Base-by-base conservation (phyloP, 2,797 vertebrate genomes). In the Enteromius radiatus region DNA sequence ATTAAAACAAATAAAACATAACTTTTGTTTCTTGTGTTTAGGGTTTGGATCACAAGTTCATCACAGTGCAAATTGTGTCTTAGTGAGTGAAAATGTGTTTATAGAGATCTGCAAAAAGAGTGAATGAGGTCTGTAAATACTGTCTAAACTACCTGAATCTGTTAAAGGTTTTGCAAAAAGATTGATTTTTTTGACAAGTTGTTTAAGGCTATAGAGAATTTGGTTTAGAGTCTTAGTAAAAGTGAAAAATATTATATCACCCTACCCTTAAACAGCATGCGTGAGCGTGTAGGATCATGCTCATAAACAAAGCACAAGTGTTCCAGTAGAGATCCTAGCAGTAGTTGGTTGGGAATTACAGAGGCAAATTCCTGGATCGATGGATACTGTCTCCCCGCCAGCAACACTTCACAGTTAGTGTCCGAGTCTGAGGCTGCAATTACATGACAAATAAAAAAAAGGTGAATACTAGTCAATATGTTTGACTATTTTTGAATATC, bases 231-330 rank as follows among this genome's bases (percentile, higher is more conserved):
- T 14, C 26, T 61, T 28, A 61, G 59, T 5, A 28, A 15, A 28
- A 28, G 12, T 14, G 12, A 61, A 61, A 61, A 6, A 28, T 65
- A 31, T 67, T 4, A 71, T 21, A 14, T 8, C 5, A 21, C 5
- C 70, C 65, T 79, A 99, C 98, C 93, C 93, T 96, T 96, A 87
- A 99, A 99, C 74, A 99, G 92, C 87, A 92, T 94, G 49, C 92
- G 95, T 0, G 96, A 97, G 41, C 92, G 96, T 0, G 93, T 87
- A 0, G 96, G 97, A 81, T 97, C 94, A 69, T 93, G 95, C 3
- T 97, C 96, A 3, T 99, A 98, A 81, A 99, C 93, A 5, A 96
- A 97, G 90, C 98, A 99, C 78, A 99, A 91, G 85, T 99, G 98
- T 87, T 99, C 98, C 81, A 99, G 93, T 75, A 99, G 90, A 0